Evolutionary conservation across 1,140 invertebrate genomes (phyloP), one percentile per base, ranked within the genome.

Genomic region (Aphis craccivora): DNA sequence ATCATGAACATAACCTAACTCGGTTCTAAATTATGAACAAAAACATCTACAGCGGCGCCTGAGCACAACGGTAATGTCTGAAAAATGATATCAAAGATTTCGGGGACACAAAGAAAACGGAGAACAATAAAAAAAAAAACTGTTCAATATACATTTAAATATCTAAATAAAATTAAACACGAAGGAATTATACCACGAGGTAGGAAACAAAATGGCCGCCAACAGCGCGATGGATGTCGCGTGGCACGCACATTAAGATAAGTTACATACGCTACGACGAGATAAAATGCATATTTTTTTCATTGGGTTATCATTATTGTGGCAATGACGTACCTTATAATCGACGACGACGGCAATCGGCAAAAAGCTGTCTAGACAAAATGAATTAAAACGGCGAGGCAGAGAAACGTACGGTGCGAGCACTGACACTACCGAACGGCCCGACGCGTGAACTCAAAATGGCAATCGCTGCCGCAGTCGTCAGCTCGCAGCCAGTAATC

Each of bases 371-470:
- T 0, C 14, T 76, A 2, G 30, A 5, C 25, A 30, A 30, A 18
- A 6, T n/a, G 60, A 14, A n/a, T n/a, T 76, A n/a, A n/a, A 18
- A n/a, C 9, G 14, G 5, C 4, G 5, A n/a, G 30, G 3, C 4
- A n/a, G n/a, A 76, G 4, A 20, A 6, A 76, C n/a, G 5, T 5
- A 18, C 0, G 14, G 18, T 1, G 14, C 14, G 9, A 76, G 60
- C 14, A n/a, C 0, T 6, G 5, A 18, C 1, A 14, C 18, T 14
- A n/a, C 6, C 60, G 1, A 18, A 5, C 30, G 0, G 30, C 0
- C 11, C 2, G 60, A 76, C 14, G 60, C 20, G 14, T 76, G 60
- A 76, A 5, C 60, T n/a, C 14, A 0, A 76, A 76, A 76, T 76
- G 60, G 2, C 8, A 1, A 9, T 25, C 1, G 22, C 3, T 53